These are phyloP conservation scores for Acanthurus leucopareius DNA, from an alignment of 2,797 vertebrate species.

Conservation along the genomic window DNA sequence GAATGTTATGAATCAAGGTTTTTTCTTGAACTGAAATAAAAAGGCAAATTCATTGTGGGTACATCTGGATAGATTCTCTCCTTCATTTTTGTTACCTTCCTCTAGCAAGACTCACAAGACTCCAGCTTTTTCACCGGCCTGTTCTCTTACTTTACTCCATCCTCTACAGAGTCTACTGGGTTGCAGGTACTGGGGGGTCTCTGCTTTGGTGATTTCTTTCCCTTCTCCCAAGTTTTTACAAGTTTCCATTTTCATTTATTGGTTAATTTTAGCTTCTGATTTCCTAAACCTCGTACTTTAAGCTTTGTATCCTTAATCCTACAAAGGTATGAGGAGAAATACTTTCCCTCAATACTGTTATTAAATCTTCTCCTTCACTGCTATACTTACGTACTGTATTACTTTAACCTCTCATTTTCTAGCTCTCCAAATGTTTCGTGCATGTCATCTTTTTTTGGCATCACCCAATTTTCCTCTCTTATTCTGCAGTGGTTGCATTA, in stretches of 20 bases:
- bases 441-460: background rate
- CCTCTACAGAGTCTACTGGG: constrained; percentile 62
- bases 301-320: background rate
- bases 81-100: constrained; percentile 56
- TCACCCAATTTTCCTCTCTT: background rate
- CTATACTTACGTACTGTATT: background rate
- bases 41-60: constrained; percentile 4
- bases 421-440: background rate
- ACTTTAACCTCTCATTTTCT: background rate
- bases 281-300: background rate
- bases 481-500: background rate
- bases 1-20: background rate
- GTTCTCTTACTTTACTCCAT: constrained; percentile 76
- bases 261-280: background rate
- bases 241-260: constrained; percentile 8
- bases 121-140: constrained; percentile 73
- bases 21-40: constrained; percentile 1
- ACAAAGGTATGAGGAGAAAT: too few species aligned
- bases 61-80: constrained; percentile 42
- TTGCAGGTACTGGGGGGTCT: constrained; percentile 59
- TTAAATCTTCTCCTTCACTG: background rate
- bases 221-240: background rate
- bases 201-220: constrained; percentile 46
- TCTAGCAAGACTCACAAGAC: constrained; percentile 75
- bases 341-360: background rate